Conservation (phyloP, 2,113 vertebrate species). For the Lepidothrix coronata region DNA sequence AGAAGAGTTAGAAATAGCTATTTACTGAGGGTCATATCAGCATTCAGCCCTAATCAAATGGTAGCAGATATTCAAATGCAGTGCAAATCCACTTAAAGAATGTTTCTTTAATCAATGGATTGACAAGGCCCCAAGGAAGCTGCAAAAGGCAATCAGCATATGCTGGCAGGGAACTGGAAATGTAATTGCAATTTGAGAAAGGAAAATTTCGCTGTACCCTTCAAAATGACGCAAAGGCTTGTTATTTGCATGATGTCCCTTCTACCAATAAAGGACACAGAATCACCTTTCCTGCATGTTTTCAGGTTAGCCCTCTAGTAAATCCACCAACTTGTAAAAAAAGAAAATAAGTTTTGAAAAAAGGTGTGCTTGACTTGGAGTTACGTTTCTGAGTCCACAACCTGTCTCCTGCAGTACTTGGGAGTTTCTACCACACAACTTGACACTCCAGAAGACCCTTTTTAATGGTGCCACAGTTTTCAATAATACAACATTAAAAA, state of each 20-base stretch:
- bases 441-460: not conserved
- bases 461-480: not conserved
- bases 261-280: not conserved
- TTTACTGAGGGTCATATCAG: not conserved
- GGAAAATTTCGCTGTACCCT: not conserved
- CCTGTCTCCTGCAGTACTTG: accelerated
- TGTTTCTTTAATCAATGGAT: constrained; percentile 49
- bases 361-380: not conserved
- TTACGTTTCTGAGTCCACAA: not conserved
- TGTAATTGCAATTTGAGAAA: constrained; percentile 22
- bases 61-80: constrained; percentile 19
- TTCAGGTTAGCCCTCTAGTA: not conserved
- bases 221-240: not conserved
- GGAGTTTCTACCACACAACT: not conserved
- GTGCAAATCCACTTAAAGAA: constrained; percentile 32
- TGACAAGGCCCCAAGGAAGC: constrained; percentile 39
- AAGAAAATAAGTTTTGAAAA: not conserved
- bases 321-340: not conserved
- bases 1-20: not conserved
- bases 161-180: constrained; percentile 22
- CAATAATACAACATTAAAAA: not conserved
- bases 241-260: not conserved
- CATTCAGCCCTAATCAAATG: not conserved
- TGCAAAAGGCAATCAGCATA: constrained; percentile 44
- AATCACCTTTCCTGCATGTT: too few species aligned